Conservation (phyloP, 1,140 invertebrate species). For the Drosophila ananassae region DNA sequence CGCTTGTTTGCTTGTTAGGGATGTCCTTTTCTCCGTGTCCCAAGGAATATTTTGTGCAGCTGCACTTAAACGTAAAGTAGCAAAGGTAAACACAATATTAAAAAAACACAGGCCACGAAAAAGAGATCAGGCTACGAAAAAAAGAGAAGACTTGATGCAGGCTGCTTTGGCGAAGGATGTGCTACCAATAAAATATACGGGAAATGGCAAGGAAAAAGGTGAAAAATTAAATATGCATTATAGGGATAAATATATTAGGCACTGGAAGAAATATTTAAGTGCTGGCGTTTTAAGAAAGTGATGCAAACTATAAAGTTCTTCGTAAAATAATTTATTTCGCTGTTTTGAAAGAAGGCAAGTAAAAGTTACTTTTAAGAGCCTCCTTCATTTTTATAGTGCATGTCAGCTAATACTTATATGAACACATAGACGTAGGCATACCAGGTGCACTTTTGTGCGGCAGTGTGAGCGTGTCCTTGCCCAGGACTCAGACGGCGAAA, state of each 20-base stretch:
- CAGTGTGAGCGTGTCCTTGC: slow-evolving; percentile 21
- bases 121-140: slow-evolving; percentile 5
- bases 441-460: slow-evolving; percentile 55
- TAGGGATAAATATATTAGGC: slow-evolving; percentile 64
- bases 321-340: too few species aligned
- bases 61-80: slow-evolving; percentile 81
- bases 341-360: too few species aligned
- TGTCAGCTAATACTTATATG: slow-evolving; percentile 43
- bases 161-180: slow-evolving; percentile 20
- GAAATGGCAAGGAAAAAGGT: slow-evolving; percentile 52
- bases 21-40: slow-evolving; percentile 29
- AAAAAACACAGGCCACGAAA: slow-evolving; percentile 54
- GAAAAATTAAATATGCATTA: slow-evolving; percentile 76
- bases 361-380: background rate
- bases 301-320: too few species aligned
- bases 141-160: slow-evolving; percentile 43
- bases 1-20: slow-evolving; percentile 64
- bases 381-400: slow-evolving; percentile 8
- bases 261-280: background rate
- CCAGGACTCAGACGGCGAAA: slow-evolving; percentile 14
- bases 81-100: slow-evolving; percentile 76
- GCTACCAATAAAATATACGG: slow-evolving; percentile 62
- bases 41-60: slow-evolving; percentile 63
- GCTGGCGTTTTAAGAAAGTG: background rate
- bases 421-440: slow-evolving; percentile 52